A percentile compares a stretch with the other conserved stretches of the same genome.
Conservation (phyloP, 2,797 vertebrate genomes). For the Pelochelys cantorii region DNA sequence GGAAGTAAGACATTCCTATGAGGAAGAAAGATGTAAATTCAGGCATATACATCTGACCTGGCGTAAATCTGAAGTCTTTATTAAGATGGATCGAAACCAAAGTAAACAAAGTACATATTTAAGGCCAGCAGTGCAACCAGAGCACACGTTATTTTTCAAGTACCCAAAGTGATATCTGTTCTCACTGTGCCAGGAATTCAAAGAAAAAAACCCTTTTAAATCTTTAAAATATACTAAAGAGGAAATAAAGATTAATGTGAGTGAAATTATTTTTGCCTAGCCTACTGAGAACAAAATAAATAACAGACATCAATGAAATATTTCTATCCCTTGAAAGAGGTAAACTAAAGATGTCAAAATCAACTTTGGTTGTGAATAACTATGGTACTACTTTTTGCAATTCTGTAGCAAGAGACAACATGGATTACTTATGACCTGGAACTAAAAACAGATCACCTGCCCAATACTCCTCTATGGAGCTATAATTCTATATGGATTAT, state of each 20-base stretch:
- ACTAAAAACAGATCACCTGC: background rate
- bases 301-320: background rate
- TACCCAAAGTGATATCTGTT: background rate
- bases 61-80: background rate
- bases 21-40: background rate
- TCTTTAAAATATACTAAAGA: background rate
- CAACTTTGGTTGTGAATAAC: background rate
- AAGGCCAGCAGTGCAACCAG: background rate
- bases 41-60: rapidly evolving
- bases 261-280: background rate
- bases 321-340: background rate
- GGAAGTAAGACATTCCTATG: background rate
- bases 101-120: background rate
- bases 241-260: background rate
- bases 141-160: background rate
- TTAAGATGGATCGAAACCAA: background rate
- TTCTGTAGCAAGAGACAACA: background rate
- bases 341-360: background rate
- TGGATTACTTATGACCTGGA: background rate
- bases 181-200: background rate
- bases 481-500: background rate
- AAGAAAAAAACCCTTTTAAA: background rate
- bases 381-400: background rate
- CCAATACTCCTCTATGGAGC: background rate
- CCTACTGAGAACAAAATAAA: background rate